A percentile compares a stretch with the other conserved stretches of the same genome.
phyloP scores from a whole-genome alignment of 2,888 invertebrate species.

The Vanessa cardui region DNA sequence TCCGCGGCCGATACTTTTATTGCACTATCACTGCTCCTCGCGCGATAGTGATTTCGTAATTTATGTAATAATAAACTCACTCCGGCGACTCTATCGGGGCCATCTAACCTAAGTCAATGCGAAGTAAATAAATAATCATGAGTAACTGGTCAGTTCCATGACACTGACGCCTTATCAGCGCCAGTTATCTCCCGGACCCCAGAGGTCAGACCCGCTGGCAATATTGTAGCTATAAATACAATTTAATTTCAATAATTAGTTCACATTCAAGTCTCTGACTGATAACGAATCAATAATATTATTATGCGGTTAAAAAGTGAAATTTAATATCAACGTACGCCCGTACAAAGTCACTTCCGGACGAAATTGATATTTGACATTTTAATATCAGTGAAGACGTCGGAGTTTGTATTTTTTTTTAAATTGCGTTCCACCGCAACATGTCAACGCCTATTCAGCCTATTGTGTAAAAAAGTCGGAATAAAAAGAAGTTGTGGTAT shows the following conservation, averaged over 20 bases:
- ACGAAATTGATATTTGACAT: conserved; percentile 51
- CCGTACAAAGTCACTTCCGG: conserved; percentile 70
- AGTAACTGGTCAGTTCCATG: conserved; percentile 71
- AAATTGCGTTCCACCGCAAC: conserved; percentile 71
- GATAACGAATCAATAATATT: conserved; percentile 67
- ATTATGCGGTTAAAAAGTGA: conserved; percentile 57
- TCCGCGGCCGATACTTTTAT: conserved; percentile 61
- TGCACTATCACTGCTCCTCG: conserved; percentile 56
- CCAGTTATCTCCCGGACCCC: conserved; percentile 62
- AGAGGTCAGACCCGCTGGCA: conserved; percentile 59
- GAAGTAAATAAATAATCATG: conserved; percentile 57
- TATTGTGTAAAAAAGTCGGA: conserved; percentile 58
- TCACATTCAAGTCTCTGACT: conserved; percentile 76
- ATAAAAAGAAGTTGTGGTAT: conserved; percentile 73
- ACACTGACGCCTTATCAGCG: conserved; percentile 64
- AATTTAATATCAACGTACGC: conserved; percentile 60
- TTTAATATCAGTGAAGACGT: conserved; percentile 62
- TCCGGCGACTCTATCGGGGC: conserved; percentile 38
- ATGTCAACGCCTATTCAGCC: conserved; percentile 77
- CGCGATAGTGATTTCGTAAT: conserved; percentile 57
- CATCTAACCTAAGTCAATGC: conserved; percentile 54
- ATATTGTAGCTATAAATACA: conserved; percentile 74
- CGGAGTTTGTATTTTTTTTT: conserved; percentile 54
- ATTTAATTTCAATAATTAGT: conserved; percentile 78
- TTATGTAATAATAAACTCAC: conserved; percentile 43